Evolutionary conservation across 1,140 invertebrate genomes (phyloP).

Genomic region (Hyles vespertilio): DNA sequence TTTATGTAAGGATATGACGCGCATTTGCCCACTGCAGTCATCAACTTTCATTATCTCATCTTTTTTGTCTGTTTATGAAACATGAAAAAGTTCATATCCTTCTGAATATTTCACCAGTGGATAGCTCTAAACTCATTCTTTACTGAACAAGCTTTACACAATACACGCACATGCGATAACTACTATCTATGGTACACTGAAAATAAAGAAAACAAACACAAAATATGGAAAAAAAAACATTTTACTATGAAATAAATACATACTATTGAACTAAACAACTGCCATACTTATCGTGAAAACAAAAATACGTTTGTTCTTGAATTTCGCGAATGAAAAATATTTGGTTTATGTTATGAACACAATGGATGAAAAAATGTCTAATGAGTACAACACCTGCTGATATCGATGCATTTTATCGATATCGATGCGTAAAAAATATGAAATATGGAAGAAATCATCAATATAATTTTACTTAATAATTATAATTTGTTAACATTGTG

Average conservation of each 20-base stretch:
- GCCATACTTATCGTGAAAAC: constrained; percentile 26
- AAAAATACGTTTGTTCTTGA: constrained; percentile 17
- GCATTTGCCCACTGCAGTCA: no score
- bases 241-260: constrained; percentile 53
- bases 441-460: not conserved
- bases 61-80: no score
- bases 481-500: not conserved
- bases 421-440: constrained; percentile 1
- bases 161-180: no score
- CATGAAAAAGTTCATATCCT: no score
- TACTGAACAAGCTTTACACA: no score
- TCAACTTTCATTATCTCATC: no score
- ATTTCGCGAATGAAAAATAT: constrained; percentile 9
- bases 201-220: constrained; percentile 38
- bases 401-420: constrained; percentile 5
- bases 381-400: constrained; percentile 12
- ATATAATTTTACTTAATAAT: not conserved
- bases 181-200: not conserved
- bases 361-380: constrained; percentile 6
- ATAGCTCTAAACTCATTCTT: no score
- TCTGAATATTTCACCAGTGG: no score
- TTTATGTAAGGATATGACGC: no score
- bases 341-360: constrained; percentile 25
- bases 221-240: constrained; percentile 38
- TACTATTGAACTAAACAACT: constrained; percentile 29